These are phyloP conservation scores for Melinaea menophilus DNA, from an alignment of 2,888 invertebrate genomes.

Conservation along the genomic window DNA sequence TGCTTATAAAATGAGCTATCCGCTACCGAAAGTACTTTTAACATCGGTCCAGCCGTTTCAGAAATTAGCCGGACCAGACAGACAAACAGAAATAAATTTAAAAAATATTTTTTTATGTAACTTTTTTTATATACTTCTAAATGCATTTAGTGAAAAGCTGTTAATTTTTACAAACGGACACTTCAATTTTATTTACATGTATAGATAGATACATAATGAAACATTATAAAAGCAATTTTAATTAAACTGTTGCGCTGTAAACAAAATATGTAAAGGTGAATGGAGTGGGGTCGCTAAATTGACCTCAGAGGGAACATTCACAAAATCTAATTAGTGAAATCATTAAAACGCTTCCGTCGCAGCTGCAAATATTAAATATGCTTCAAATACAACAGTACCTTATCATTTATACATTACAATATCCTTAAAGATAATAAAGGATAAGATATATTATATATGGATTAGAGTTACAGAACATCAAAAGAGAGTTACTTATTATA, in stretches of 20 bases:
- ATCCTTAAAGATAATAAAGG: too few species aligned
- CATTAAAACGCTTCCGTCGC: constrained; percentile 49
- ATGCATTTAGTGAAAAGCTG: not conserved
- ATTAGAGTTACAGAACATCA: too few species aligned
- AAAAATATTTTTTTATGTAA: too few species aligned
- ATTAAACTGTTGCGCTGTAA: constrained; percentile 5
- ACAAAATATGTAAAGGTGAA: constrained; percentile 31
- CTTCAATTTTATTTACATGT: not conserved
- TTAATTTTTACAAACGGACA: not conserved
- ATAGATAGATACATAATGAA: not conserved
- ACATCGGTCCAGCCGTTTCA: too few species aligned
- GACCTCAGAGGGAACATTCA: constrained; percentile 52
- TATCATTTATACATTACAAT: not conserved
- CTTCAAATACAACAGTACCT: constrained; percentile 15
- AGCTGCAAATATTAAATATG: constrained; percentile 31
- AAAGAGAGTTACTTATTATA: too few species aligned
- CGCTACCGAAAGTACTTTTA: too few species aligned
- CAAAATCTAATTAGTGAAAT: constrained; percentile 55
- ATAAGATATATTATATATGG: too few species aligned
- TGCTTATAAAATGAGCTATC: too few species aligned
- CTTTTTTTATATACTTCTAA: too few species aligned
- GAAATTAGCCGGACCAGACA: too few species aligned
- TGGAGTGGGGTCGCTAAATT: constrained; percentile 47
- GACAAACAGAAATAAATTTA: too few species aligned
- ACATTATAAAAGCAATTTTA: constrained; percentile 1